Conservation (phyloP, 1,140 invertebrate species). For the Amphibalanus amphitrite region DNA sequence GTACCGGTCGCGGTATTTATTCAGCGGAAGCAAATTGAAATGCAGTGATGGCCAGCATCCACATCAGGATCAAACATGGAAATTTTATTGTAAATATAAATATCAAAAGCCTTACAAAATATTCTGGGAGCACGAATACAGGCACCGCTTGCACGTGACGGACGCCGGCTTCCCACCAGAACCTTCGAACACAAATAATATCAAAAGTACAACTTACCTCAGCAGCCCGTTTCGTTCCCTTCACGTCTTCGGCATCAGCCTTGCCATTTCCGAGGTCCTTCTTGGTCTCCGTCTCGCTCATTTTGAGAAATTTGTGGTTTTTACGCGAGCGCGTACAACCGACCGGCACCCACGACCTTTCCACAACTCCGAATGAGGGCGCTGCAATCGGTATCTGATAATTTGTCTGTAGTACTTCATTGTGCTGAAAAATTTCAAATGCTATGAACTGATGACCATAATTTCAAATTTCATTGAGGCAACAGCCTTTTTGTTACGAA, state of each 20-base stretch:
- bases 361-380: conserved; percentile 27
- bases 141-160: too few relatives aligned
- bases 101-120: too few relatives aligned
- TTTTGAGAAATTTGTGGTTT: conserved; percentile 35
- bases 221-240: conserved; percentile 67
- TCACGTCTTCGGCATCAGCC: conserved; percentile 52
- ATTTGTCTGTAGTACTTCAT: conserved; percentile 32
- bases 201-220: conserved; percentile 50
- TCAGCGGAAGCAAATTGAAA: too few relatives aligned
- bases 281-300: conserved; percentile 70
- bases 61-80: too few relatives aligned
- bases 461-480: too few relatives aligned
- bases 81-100: too few relatives aligned
- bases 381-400: conserved; percentile 18
- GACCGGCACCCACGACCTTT: conserved; percentile 35
- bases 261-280: conserved; percentile 43
- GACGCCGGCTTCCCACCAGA: too few relatives aligned
- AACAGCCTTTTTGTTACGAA: too few relatives aligned
- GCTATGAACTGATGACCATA: neutral
- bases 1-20: too few relatives aligned
- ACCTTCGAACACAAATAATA: too few relatives aligned
- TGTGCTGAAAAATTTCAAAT: conserved; percentile 29
- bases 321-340: conserved; percentile 30
- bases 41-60: too few relatives aligned
- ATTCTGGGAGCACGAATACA: too few relatives aligned